Base-by-base conservation (phyloP, 37 sponge, comb jelly and placozoan genomes). In the Chondrilla cf. caribensis region DNA sequence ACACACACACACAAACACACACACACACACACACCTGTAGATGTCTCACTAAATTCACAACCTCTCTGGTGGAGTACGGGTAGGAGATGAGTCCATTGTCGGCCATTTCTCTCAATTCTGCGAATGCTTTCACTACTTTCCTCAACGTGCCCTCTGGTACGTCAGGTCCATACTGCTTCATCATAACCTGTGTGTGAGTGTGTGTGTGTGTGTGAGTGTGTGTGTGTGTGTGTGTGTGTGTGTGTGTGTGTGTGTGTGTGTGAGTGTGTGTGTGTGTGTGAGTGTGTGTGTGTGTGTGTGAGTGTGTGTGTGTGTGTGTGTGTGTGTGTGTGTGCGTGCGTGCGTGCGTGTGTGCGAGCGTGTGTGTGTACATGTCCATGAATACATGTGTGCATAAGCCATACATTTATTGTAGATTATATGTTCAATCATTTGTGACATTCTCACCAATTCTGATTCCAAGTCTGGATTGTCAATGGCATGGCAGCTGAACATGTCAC, bases 21-120 rank as follows among this genome's bases (percentile, higher is more conserved):
- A 67, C 68, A 67, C 33, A 67, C 68, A 67, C 68, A 67, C 68
- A 67, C 5, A 87, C 91, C 89, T 93, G 85, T 64, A 96, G 58
- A 72, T 96, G 97, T 73, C 81, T 88, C 44, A 93, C 94, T 24
- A 96, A 85, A 78, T 88, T 90, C 57, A 93, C 91, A 19, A 93
- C 91, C 58, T 96, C 97, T n/a, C 97, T 78, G 47, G 97, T 96
- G 82, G 92, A 91, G 88, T 96, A 96, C 38, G 97, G 96, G 83
- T 96, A 96, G 32, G 89, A 44, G 58, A 96, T 87, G 17, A 81
- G 64, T 26, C 97, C 97, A 19, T 88, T 85, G 54, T 93, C 94
- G 22, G 97, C 91, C 91, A 96, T 88, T 24, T 60, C 65, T 22
- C 97, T 57, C 57, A 96, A 83, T 82, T 96, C 97, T 25, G 88